Percentiles rank a stretch among this genome's conserved stretches.
phyloP scores from a whole-genome alignment of 2,888 invertebrate genomes.

The Euplexia lucipara region DNA sequence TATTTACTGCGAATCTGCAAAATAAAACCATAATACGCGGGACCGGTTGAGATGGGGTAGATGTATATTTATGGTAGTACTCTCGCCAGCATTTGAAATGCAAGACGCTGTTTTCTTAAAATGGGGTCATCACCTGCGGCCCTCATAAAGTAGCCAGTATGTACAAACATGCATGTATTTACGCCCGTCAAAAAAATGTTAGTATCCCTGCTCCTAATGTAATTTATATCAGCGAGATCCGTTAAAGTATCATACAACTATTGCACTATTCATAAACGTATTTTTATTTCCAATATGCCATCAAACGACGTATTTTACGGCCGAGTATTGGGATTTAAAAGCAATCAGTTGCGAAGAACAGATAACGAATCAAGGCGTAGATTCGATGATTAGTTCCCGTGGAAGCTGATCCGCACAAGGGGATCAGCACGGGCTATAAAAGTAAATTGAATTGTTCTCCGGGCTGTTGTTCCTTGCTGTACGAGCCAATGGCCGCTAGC shows the following conservation, averaged over 20 bases:
- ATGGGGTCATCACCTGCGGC: slow-evolving; percentile 44
- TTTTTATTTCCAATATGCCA: slow-evolving; percentile 59
- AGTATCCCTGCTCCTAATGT: slow-evolving; percentile 9
- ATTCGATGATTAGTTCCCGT: slow-evolving; percentile 85
- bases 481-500: slow-evolving; percentile 74
- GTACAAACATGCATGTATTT: slow-evolving; percentile 27
- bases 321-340: slow-evolving; percentile 75
- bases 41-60: slow-evolving; percentile 39
- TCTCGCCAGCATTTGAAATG: slow-evolving; percentile 40
- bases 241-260: slow-evolving; percentile 38
- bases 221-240: slow-evolving; percentile 30
- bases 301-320: slow-evolving; percentile 65
- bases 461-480: slow-evolving; percentile 80
- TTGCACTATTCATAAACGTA: slow-evolving; percentile 57
- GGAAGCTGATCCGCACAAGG: slow-evolving; percentile 81
- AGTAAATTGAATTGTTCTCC: slow-evolving; percentile 89
- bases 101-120: slow-evolving; percentile 36
- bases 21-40: slow-evolving; percentile 51
- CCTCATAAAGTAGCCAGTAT: slow-evolving; percentile 41
- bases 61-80: slow-evolving; percentile 50
- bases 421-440: slow-evolving; percentile 87
- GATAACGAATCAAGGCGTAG: slow-evolving; percentile 83
- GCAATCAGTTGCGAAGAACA: slow-evolving; percentile 73
- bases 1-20: slow-evolving; percentile 41
- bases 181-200: slow-evolving; percentile 32